A percentile compares a stretch with the other conserved stretches of the same genome.
Conservation (phyloP, 2,797 vertebrate species). For the Lagorchestes hirsutus region DNA sequence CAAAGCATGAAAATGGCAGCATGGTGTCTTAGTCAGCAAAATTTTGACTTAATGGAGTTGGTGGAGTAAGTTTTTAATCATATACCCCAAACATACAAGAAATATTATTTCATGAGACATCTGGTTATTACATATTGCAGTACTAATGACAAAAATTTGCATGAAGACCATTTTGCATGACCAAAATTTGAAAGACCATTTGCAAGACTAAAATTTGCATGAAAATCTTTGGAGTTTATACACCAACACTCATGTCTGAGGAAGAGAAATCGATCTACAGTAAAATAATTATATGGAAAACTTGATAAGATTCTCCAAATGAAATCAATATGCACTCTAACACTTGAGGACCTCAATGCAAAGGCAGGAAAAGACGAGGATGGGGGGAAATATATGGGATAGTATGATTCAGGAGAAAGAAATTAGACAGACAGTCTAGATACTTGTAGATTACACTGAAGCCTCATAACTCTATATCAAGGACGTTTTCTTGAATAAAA, state of each 20-base stretch:
- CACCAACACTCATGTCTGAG: not conserved
- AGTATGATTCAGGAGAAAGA: not conserved
- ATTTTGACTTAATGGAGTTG: not conserved
- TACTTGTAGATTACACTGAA: not conserved
- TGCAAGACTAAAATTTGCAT: not conserved
- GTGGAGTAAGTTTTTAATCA: not conserved
- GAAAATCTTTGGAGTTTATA: not conserved
- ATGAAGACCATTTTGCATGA: not conserved
- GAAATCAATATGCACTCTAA: not conserved
- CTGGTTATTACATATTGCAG: not conserved
- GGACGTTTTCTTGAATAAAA: not conserved
- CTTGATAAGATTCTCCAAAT: not conserved
- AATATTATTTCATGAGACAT: not conserved
- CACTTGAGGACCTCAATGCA: not conserved
- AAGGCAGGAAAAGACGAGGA: not conserved
- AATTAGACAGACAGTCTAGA: not conserved
- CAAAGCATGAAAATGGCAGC: not conserved
- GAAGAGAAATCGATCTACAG: not conserved
- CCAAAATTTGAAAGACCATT: no score
- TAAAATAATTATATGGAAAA: not conserved
- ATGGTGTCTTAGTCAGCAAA: not conserved
- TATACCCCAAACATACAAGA: not conserved
- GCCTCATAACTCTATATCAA: not conserved
- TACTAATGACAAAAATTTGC: not conserved
- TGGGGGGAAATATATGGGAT: not conserved